Percentiles rank a stretch among this genome's conserved stretches.
phyloP scores from a whole-genome alignment of 2,797 vertebrate genomes.

The Lophius americanus region DNA sequence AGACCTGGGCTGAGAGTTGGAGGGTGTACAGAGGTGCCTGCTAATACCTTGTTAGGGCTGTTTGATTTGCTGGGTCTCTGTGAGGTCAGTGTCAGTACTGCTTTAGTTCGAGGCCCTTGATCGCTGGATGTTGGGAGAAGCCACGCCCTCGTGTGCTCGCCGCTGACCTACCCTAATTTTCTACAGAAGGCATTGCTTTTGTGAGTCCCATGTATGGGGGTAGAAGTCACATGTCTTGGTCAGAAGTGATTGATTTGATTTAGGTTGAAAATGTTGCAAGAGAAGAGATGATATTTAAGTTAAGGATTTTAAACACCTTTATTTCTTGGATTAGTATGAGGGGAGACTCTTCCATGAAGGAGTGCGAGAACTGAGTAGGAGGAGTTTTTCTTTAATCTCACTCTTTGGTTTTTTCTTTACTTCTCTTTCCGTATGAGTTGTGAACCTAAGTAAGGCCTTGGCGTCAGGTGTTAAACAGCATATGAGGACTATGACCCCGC shows the following conservation, averaged over 20 bases:
- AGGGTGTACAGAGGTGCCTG: conserved; percentile 76
- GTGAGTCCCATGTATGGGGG: conserved; percentile 49
- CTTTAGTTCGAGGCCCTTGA: conserved; percentile 83
- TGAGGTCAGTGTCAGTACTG: conserved; percentile 84
- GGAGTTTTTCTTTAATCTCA: not conserved
- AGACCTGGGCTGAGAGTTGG: conserved; percentile 61
- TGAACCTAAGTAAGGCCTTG: conserved; percentile 48
- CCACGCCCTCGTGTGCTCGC: conserved; percentile 68
- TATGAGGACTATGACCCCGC: conserved; percentile 63
- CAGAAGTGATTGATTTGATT: conserved; percentile 62
- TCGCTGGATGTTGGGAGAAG: conserved; percentile 76
- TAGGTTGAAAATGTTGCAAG: conserved; percentile 51
- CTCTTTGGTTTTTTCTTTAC: conserved; percentile 27
- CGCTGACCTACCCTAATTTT: conserved; percentile 60
- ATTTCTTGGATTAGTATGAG: conserved; percentile 24
- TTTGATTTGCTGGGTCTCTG: conserved; percentile 83
- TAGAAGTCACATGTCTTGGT: conserved; percentile 70
- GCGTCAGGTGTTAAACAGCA: conserved; percentile 77
- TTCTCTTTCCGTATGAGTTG: conserved; percentile 48
- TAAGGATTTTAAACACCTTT: not conserved
- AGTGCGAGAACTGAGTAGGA: not conserved
- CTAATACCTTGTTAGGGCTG: conserved; percentile 86
- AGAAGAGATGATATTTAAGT: conserved; percentile 13
- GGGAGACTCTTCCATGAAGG: not conserved
- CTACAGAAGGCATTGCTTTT: conserved; percentile 48